Conservation (phyloP, 2,888 invertebrate genomes). For the Patella depressa region DNA sequence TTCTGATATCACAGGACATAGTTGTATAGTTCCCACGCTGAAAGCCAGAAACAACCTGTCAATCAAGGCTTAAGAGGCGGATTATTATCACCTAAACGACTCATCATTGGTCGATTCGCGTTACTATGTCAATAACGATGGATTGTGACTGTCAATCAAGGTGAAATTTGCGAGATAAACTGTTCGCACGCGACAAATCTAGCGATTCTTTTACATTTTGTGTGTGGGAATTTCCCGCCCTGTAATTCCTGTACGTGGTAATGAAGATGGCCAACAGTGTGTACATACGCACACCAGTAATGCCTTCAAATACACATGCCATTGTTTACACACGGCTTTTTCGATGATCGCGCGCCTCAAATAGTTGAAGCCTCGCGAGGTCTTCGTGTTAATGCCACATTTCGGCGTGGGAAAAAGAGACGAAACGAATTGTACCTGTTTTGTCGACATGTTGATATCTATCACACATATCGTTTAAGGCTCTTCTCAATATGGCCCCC, state of each 20-base stretch:
- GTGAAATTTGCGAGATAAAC: conserved; percentile 25
- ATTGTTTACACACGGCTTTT: background rate
- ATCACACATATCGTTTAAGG: background rate
- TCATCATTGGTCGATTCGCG: conserved; percentile 2
- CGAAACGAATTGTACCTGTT: background rate
- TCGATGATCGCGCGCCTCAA: conserved; percentile 10
- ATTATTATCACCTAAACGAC: background rate
- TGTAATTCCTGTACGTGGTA: conserved; percentile 20
- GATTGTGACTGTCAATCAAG: conserved; percentile 19
- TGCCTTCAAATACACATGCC: conserved; percentile 3
- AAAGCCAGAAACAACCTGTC: conserved; percentile 7
- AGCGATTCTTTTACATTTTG: conserved; percentile 17
- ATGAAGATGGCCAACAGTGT: conserved; percentile 13
- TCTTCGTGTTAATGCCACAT: conserved; percentile 7
- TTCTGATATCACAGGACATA: background rate
- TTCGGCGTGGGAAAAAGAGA: conserved; percentile 2
- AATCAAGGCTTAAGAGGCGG: background rate
- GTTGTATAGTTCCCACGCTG: conserved; percentile 8
- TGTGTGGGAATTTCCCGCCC: conserved; percentile 31
- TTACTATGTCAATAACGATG: background rate
- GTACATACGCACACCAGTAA: conserved; percentile 11
- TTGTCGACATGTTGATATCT: background rate
- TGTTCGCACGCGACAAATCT: conserved; percentile 22
- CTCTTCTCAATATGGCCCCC: no score
- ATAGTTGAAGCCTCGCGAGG: conserved; percentile 10